Percentiles rank a stretch among this genome's conserved stretches.
Evolutionary conservation across 2,113 vertebrate species (phyloP).

Genomic region (Cygnus buccinator): DNA sequence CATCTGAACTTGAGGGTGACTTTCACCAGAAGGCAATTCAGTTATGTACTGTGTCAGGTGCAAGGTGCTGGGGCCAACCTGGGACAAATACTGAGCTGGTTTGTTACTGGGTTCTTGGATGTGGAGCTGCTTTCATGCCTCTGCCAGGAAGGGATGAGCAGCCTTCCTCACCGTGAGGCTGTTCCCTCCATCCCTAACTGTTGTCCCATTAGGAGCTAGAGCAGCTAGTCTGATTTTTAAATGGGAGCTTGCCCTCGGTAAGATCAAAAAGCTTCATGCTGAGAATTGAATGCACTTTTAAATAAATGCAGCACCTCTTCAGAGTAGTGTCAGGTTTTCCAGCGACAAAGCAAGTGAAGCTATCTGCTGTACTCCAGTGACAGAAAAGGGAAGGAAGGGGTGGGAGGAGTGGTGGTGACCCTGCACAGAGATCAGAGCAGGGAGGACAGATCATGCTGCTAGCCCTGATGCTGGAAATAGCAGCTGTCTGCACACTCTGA

Average conservation of each 20-base stretch:
- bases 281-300: background rate
- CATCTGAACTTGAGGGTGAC: conserved; percentile 20
- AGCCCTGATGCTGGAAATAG: background rate
- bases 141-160: background rate
- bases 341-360: background rate
- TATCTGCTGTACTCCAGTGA: background rate
- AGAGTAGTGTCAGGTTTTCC: background rate
- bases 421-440: background rate
- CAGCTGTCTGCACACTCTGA: background rate
- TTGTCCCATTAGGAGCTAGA: background rate
- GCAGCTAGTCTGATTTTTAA: conserved; percentile 1
- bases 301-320: background rate
- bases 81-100: background rate
- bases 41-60: background rate
- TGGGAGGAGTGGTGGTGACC: background rate
- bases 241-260: background rate
- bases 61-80: conserved; percentile 2
- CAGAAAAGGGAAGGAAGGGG: background rate
- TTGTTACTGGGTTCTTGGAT: conserved; percentile 16
- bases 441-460: background rate
- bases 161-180: background rate
- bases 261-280: background rate
- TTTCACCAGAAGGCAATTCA: conserved; percentile 52
- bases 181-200: background rate
- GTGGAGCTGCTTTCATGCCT: background rate